phyloP scores from a whole-genome alignment of 1,140 invertebrate species.

The Adelges cooleyi region DNA sequence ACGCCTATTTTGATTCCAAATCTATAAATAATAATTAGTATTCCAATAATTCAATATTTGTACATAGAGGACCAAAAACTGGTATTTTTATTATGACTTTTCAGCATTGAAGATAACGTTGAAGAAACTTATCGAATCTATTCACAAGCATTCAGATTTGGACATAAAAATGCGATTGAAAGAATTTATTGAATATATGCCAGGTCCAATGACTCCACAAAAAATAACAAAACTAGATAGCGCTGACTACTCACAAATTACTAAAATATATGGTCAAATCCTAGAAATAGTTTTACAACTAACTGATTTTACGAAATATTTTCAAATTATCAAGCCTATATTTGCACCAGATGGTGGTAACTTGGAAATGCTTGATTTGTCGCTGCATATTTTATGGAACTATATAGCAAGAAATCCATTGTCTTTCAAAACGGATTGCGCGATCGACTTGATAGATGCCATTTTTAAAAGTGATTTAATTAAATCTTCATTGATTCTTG shows the following conservation, averaged over 20 bases:
- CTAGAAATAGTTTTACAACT: conserved; percentile 1
- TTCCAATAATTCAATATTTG: background rate
- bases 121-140: conserved; percentile 14
- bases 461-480: conserved; percentile 47
- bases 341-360: background rate
- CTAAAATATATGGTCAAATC: conserved; percentile 35
- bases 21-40: background rate
- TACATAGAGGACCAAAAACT: conserved; percentile 7
- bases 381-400: background rate
- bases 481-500: conserved; percentile 40
- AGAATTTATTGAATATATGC: conserved; percentile 38
- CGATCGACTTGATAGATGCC: conserved; percentile 41
- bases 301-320: background rate
- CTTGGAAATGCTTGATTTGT: conserved; percentile 15
- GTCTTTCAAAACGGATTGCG: conserved; percentile 32
- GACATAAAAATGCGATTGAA: background rate
- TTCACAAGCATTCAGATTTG: conserved; percentile 3
- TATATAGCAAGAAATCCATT: background rate
- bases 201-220: conserved; percentile 50
- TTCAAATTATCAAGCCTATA: background rate
- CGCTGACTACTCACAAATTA: conserved; percentile 32
- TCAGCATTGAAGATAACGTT: conserved; percentile 1
- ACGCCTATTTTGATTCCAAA: too few relatives aligned
- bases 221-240: conserved; percentile 51
- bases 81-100: conserved; percentile 20